Percentiles rank a stretch among this genome's conserved stretches.
phyloP scores from a whole-genome alignment of 2,797 vertebrate species.

The Eulemur albifrons region DNA sequence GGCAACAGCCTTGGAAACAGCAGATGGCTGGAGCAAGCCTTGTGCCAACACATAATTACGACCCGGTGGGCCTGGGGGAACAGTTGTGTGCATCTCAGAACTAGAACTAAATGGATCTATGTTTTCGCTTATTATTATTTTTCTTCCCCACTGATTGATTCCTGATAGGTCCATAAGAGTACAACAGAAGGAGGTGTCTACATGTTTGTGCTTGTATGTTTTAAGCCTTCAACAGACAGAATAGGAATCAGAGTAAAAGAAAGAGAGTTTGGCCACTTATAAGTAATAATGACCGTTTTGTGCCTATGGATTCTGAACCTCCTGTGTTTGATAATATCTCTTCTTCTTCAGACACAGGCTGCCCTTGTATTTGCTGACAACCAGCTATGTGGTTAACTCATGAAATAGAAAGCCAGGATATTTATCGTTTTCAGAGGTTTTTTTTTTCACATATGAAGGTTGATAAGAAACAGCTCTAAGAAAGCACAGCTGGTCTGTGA shows the following conservation, averaged over 20 bases:
- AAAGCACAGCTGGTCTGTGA: conserved; percentile 69
- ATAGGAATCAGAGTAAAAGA: background rate
- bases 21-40: conserved; percentile 69
- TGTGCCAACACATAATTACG: conserved; percentile 35
- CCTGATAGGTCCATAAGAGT: conserved; percentile 22
- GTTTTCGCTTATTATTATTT: background rate
- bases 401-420: conserved; percentile 3
- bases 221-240: background rate
- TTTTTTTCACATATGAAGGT: conserved; percentile 23
- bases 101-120: background rate
- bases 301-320: conserved; percentile 19
- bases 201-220: background rate
- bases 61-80: background rate
- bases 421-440: conserved; percentile 55
- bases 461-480: conserved; percentile 58
- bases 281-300: conserved; percentile 26
- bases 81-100: background rate
- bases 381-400: background rate
- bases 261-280: conserved; percentile 29
- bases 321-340: conserved; percentile 54
- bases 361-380: conserved; percentile 52
- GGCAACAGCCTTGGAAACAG: conserved; percentile 33
- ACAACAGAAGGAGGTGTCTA: background rate
- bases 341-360: conserved; percentile 43
- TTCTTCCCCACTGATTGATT: conserved; percentile 36